Evolutionary conservation across 2,113 vertebrate genomes (phyloP), one percentile per base, ranked within the genome.

Genomic region (Agelaius phoeniceus): DNA sequence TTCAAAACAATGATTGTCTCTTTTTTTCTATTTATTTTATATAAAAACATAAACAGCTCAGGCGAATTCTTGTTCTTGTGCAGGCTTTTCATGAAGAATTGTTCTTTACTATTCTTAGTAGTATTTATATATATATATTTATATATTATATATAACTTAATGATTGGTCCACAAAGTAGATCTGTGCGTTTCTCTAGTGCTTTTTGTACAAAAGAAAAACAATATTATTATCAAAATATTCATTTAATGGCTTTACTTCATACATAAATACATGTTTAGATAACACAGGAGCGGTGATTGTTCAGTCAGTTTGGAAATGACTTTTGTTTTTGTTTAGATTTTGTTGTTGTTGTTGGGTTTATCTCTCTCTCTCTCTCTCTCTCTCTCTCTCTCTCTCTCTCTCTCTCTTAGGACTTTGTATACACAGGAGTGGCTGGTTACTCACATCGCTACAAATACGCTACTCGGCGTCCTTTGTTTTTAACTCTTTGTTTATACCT

Each of bases 211-310:
- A 99, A 99, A 99, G 98, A 99, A 99, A 99, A 99, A 98, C 98
- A 98, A 98, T 99, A 99, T 99, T 98, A 98, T 99, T 99, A 99
- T 99, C 99, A 99, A 99, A 99, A 99, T 99, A 99, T 99, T 99
- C 98, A 98, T 99, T 99, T 99, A 99, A 99, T 99, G 98, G 99
- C 99, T 99, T 99, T 99, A 99, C 99, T 98, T 99, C 98, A 99
- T 99, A 99, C 99, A 99, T 99, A 99, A 99, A 99, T 99, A 99
- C 99, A 99, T 98, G 99, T 99, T 99, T 98, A 97, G 98, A 97
- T 99, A 99, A 99, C 98, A 99, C 98, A 99, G 98, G 98, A 98
- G 98, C 97, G 91, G 98, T 99, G 98, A 99, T 98, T 98, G 98
- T 98, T 99, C 98, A 98, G 98, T 98, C 98, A 98, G 97, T 98